Base-by-base conservation (phyloP, 2,797 vertebrate genomes). In the Gambusia yucatana region DNA sequence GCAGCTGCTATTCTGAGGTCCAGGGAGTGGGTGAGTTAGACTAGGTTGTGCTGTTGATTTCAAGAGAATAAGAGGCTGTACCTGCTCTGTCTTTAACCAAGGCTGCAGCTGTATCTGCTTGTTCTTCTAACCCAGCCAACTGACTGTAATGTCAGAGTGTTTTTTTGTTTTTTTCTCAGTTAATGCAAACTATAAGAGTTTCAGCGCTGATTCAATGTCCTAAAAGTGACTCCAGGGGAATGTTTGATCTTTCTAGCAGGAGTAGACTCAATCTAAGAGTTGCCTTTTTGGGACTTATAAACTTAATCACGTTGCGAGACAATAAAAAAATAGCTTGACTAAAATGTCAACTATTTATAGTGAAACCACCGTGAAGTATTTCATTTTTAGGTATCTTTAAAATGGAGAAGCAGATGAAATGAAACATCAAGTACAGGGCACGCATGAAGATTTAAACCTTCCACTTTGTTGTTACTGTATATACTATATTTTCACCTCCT, bases 11-110 rank as follows among this genome's bases (percentile, higher is more conserved):
- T 80, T 87, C 92, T 90, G 93, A 92, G 86, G 88, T 86, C 92
- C 88, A 93, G 91, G 88, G 88, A 88, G 82, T 87, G 90, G 95
- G 95, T 96, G 93, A 95, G 95, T 94, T 89, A 52, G 50, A 52
- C 50, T 52, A 92, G 90, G 88, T 79, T 84, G 41, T 28, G 61
- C 30, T 86, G 50, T 39, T 55, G 33, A 71, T 77, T 61, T 67
- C 48, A 76, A 79, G 55, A 76, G 30, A 79, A 79, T 86, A 82
- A 82, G 69, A 76, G 77, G 82, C 36, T 85, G 71, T 84, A 86
- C 80, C 78, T 87, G 82, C 81, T 69, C 73, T 73, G 47, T 86
- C 80, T 89, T 83, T 85, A 91, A 88, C 86, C 77, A 43, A 76
- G 43, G 81, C 85, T 91, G 88, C 80, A 87, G 88, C 84, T 87